Evolutionary conservation across 30 jellyfish, hydroid and myxozoan genomes (phyloP).

Genomic region (Rhopilema esculentum): DNA sequence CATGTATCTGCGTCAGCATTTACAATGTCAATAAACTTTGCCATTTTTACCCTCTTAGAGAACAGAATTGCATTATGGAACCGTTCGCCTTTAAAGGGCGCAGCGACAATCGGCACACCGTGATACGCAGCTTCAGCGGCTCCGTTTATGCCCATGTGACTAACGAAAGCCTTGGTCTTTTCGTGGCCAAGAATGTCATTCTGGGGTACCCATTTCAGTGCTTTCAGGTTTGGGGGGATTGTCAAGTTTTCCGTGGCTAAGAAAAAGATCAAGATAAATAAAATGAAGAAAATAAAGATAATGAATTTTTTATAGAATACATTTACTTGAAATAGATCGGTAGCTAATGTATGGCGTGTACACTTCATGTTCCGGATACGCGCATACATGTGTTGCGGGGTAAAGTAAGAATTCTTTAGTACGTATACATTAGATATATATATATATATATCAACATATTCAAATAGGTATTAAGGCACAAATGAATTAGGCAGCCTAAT

Average conservation of each 20-base stretch:
- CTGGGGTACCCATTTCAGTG: conserved; percentile 76
- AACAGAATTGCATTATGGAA: conserved; percentile 19
- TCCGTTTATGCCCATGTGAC: conserved; percentile 75
- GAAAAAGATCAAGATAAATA: neutral
- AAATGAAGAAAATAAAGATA: neutral
- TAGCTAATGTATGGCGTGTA: too few relatives aligned
- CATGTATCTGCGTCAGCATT: conserved; percentile 55
- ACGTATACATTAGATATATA: too few relatives aligned
- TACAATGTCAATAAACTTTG: conserved; percentile 38
- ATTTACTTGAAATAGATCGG: too few relatives aligned
- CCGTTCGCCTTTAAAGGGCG: conserved; percentile 41
- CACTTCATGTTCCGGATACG: too few relatives aligned
- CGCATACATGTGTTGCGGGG: too few relatives aligned
- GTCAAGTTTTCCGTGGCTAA: neutral
- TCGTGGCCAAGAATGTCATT: conserved; percentile 74
- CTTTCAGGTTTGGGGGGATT: conserved; percentile 9
- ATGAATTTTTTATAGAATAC: too few relatives aligned
- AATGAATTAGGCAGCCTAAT: too few relatives aligned
- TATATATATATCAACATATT: too few relatives aligned
- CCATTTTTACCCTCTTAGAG: conserved; percentile 40
- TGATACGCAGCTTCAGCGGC: conserved; percentile 79
- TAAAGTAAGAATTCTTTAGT: too few relatives aligned
- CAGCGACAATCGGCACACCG: conserved; percentile 74
- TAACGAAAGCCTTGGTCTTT: conserved; percentile 60
- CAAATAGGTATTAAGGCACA: too few relatives aligned